A percentile compares a stretch with the other conserved stretches of the same genome.
Conservation (phyloP, 2,797 vertebrate species). For the Monodelphis domestica region DNA sequence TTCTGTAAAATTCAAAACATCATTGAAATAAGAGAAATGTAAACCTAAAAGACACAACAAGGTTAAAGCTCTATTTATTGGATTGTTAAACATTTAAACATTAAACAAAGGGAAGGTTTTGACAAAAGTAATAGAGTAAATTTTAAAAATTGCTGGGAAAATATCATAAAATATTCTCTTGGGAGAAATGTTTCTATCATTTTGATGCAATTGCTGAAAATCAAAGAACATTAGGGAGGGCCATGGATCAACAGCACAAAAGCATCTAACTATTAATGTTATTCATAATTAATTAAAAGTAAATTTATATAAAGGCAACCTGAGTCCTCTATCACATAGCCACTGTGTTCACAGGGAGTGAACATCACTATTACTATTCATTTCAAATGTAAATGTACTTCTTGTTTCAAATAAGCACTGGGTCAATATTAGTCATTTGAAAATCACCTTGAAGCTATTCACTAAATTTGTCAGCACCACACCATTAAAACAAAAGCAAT, state of each 20-base stretch:
- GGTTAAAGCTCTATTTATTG: constrained; percentile 77
- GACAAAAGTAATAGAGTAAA: constrained; percentile 89
- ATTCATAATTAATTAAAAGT: background rate
- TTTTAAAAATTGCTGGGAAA: constrained; percentile 54
- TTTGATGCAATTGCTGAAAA: constrained; percentile 44
- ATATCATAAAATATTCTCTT: constrained; percentile 27
- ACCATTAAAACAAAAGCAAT: constrained; percentile 44
- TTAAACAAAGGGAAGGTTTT: constrained; percentile 88
- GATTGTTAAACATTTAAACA: constrained; percentile 79
- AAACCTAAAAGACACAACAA: constrained; percentile 78
- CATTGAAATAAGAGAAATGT: constrained; percentile 79
- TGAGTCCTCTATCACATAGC: constrained; percentile 4
- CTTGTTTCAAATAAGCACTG: constrained; percentile 42
- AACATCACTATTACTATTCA: constrained; percentile 29
- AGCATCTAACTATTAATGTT: background rate
- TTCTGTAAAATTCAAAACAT: constrained; percentile 83
- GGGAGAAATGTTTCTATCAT: constrained; percentile 67
- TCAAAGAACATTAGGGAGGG: constrained; percentile 36
- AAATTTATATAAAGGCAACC: background rate
- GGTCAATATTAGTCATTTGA: constrained; percentile 41
- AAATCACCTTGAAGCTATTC: constrained; percentile 32
- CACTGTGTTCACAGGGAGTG: constrained; percentile 5
- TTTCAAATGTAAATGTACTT: constrained; percentile 48
- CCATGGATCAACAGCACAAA: background rate
- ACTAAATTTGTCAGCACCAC: background rate